Conservation (phyloP, 2,113 vertebrate species). For the Tursiops truncatus region DNA sequence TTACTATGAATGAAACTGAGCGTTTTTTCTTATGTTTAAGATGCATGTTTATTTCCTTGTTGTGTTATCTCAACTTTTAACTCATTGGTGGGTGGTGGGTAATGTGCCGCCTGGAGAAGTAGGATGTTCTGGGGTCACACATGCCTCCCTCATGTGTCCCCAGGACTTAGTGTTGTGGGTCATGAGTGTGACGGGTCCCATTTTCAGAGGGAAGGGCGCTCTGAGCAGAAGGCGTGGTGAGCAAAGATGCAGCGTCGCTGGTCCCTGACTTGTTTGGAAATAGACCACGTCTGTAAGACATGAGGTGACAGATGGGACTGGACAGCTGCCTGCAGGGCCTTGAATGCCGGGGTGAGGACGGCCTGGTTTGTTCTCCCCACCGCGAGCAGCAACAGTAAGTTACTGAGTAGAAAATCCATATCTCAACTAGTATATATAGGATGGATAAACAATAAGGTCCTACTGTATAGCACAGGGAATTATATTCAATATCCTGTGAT, state of each 20-base stretch:
- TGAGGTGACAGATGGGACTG: too few species aligned
- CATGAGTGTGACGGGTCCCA: too few species aligned
- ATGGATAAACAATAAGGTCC: too few species aligned
- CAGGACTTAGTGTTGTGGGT: neutral
- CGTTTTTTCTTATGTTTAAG: neutral
- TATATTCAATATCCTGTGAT: too few species aligned
- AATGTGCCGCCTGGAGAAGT: too few species aligned
- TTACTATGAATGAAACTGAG: neutral
- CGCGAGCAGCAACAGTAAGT: too few species aligned
- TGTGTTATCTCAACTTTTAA: neutral
- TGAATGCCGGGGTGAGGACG: neutral
- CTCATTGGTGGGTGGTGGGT: neutral
- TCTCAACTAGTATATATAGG: too few species aligned
- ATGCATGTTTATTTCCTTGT: neutral
- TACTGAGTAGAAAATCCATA: neutral
- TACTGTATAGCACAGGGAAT: too few species aligned
- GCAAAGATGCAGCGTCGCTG: neutral
- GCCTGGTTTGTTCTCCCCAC: neutral
- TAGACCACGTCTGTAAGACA: neutral
- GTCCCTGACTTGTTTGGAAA: neutral
- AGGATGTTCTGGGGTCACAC: neutral
- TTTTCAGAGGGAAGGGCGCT: neutral
- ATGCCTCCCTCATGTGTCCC: accelerated
- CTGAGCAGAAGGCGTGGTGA: neutral
- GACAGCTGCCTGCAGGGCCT: neutral